phyloP scores from a whole-genome alignment of 2,888 invertebrate genomes.

The Caenorhabditis angaria region DNA sequence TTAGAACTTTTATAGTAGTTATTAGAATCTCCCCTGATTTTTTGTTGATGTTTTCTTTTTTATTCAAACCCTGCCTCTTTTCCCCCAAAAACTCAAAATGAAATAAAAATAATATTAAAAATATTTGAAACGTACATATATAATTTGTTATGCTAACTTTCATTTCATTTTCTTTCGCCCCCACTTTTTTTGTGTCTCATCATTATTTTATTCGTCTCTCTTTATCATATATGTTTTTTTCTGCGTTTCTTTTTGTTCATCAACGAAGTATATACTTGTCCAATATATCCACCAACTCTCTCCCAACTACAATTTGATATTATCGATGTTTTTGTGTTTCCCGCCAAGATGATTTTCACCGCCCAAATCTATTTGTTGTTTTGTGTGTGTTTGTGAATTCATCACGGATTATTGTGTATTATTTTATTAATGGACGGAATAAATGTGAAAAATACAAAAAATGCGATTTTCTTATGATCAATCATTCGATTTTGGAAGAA shows the following conservation, averaged over 20 bases:
- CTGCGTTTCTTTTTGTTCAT: conserved; percentile 8
- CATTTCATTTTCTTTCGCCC: conserved; percentile 7
- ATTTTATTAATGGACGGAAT: conserved; percentile 39
- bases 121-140: conserved; percentile 6
- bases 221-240: conserved; percentile 11
- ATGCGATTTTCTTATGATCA: no score
- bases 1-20: not conserved
- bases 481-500: no score
- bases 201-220: not conserved
- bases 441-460: conserved; percentile 21
- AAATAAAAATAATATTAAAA: conserved; percentile 3
- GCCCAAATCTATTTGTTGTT: not conserved
- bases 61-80: not conserved
- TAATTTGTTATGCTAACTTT: conserved; percentile 9
- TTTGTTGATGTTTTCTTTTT: conserved; percentile 4
- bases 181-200: conserved; percentile 1
- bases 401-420: conserved; percentile 23
- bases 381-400: conserved; percentile 1
- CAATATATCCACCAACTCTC: not conserved
- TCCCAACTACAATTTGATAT: not conserved
- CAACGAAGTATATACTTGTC: conserved; percentile 4
- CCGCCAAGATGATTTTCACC: not conserved
- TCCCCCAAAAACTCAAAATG: not conserved
- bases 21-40: not conserved
- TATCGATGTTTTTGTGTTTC: not conserved